Percentiles rank a stretch among this genome's conserved stretches.
phyloP scores from a whole-genome alignment of 2,797 vertebrate species.

The Sebastolobus alascanus region DNA sequence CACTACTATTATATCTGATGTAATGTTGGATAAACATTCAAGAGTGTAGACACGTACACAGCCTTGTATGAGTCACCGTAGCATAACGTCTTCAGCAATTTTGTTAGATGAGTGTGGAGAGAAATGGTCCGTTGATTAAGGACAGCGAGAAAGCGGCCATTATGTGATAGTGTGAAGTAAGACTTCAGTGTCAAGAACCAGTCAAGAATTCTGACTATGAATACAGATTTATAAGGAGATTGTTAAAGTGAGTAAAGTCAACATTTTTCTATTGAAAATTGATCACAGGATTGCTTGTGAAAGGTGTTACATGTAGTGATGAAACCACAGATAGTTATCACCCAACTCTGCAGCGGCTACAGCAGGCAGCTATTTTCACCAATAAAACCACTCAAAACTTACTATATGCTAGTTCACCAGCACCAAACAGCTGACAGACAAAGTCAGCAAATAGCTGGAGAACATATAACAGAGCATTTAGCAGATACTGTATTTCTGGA shows the following conservation, averaged over 20 bases:
- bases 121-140: not conserved
- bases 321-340: not conserved
- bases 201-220: not conserved
- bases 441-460: not conserved
- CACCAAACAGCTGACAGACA: not conserved
- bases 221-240: not conserved
- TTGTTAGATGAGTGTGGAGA: not conserved
- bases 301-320: not conserved
- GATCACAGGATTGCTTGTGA: not conserved
- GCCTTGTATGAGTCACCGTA: not conserved
- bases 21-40: constrained; percentile 23
- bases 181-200: not conserved
- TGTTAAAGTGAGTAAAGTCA: not conserved
- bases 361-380: no score
- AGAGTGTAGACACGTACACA: constrained; percentile 45
- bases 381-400: not conserved
- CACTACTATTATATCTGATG: constrained; percentile 21
- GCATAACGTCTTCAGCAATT: not conserved
- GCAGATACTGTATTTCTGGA: not conserved
- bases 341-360: not conserved
- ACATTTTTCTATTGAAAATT: not conserved
- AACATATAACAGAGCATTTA: not conserved
- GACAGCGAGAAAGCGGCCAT: not conserved
- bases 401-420: no score
- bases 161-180: not conserved